Evolutionary conservation across 64 coral and sea anemone genomes (phyloP), one percentile per base, ranked within the genome.

Genomic region (Porites australiensis): DNA sequence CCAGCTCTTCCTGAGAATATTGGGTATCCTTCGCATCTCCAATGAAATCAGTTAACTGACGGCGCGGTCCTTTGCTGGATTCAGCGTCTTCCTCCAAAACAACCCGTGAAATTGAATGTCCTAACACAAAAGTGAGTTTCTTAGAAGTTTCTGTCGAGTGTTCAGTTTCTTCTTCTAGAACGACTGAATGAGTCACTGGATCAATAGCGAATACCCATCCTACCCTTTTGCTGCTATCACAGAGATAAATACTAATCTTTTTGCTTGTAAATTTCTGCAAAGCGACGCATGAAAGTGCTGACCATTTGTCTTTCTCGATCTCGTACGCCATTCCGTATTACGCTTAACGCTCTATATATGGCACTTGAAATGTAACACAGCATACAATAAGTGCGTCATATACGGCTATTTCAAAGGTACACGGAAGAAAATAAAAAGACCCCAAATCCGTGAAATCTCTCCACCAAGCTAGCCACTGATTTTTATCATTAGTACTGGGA

Each of bases 131-230:
- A 8, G 55, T 21, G 4, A 92, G 58, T 27, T 77, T 59, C 46
- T 88, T 86, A 46, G 44, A 68, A 64, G 7, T 50, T 23, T 55
- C 8, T 22, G 18, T 45, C 22, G 37, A 57, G 15, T 47, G n/a
- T 50, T 89, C 72, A 49, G 45, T 86, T 64, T 82, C 65, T 73
- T 91, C 66, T 12, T 83, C 50, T 8, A 98, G n/a, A 54, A 95
- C 93, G 27, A 98, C 70, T 60, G 86, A 90, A 43, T 64, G 75
- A 74, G 96, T 87, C 0, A 98, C 93, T 44, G 96, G 96, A 90
- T 98, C 96, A 43, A 98, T 82, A 59, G 96, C 90, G 53, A 93
- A 90, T 65, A 98, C 83, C 93, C 93, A 98, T 20, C 96, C 96
- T 51, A 47, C 71, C 63, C 90, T 90, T 47, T 54, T 74, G 18